Evolutionary conservation across 1,140 invertebrate species (phyloP), one percentile per base, ranked within the genome.

Genomic region (Drosophila athabasca): DNA sequence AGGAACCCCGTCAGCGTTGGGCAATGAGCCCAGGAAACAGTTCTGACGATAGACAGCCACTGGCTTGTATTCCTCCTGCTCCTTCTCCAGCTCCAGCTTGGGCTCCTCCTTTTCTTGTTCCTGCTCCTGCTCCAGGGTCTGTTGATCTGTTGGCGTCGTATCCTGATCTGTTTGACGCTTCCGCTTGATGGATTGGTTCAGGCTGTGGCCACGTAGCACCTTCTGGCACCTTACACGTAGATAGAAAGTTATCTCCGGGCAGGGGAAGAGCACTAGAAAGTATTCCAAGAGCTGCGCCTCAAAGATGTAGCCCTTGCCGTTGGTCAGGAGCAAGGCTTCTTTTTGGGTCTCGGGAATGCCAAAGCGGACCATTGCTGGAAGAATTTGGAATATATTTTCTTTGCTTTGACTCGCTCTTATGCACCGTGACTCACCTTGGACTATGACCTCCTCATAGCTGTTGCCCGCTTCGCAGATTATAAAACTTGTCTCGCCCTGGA

Each of bases 21-120:
- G 89, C 15, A 87, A 24, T 6, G 45, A 62, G 26, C 90, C 90
- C 0, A 91, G 48, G 22, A 91, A 91, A 45, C 90, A 90, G 43
- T 91, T 90, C 48, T 90, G 90, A 5, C 90, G 76, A 61, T 66
- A 68, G 9, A 91, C 90, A 3, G 90, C 74, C 26, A 81, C 84
- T 2, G 80, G 83, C 24, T 54, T 58, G 51, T 90, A 79, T 4
- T 88, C 75, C 35, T 26, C 50, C 7, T 1, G 17, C 17, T 19
- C 17, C 17, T 19, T 0, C 17, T 19, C 17, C 17, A 19, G 17
- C 17, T 46, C 19, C 1, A 9, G 44, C 17, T 19, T 19, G 39
- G 39, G 13, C 6, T 58, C 39, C n/a, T 68, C 45, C 13, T n/a
- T 43, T 17, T 9, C 24, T 9, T 22, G 50, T 43, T 46, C 49